Conservation (phyloP, 2,113 vertebrate species). For the Semnornis frantzii region DNA sequence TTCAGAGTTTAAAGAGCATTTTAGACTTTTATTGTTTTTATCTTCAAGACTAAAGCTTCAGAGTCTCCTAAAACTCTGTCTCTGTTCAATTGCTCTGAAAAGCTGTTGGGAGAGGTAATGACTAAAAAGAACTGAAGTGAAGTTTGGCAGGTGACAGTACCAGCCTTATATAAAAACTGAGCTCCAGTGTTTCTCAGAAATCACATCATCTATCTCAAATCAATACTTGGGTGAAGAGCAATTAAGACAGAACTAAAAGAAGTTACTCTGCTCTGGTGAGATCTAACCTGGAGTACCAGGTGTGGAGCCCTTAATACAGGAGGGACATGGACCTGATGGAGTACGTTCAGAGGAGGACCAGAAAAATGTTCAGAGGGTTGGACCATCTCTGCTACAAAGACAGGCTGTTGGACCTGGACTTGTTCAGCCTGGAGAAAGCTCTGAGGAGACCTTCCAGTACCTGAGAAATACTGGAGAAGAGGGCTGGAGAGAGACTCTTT, state of each 20-base stretch:
- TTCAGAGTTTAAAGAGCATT: background rate
- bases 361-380: too few species aligned
- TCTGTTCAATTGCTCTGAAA: background rate
- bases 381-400: too few species aligned
- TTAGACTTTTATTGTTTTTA: background rate
- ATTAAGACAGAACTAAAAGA: background rate
- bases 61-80: background rate
- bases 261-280: background rate
- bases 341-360: too few species aligned
- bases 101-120: background rate
- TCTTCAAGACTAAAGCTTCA: background rate
- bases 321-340: too few species aligned
- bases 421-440: too few species aligned
- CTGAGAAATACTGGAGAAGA: too few species aligned
- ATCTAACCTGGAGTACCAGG: too few species aligned
- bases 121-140: background rate
- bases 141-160: background rate
- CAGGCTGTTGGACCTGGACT: too few species aligned
- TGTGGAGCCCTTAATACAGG: too few species aligned
- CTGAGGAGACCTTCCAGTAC: too few species aligned
- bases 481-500: too few species aligned
- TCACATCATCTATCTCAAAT: background rate
- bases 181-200: background rate
- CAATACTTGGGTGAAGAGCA: background rate
- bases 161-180: background rate